These are phyloP conservation scores for Atractosteus spatula DNA, from an alignment of 2,113 vertebrate species.

Conservation along the genomic window DNA sequence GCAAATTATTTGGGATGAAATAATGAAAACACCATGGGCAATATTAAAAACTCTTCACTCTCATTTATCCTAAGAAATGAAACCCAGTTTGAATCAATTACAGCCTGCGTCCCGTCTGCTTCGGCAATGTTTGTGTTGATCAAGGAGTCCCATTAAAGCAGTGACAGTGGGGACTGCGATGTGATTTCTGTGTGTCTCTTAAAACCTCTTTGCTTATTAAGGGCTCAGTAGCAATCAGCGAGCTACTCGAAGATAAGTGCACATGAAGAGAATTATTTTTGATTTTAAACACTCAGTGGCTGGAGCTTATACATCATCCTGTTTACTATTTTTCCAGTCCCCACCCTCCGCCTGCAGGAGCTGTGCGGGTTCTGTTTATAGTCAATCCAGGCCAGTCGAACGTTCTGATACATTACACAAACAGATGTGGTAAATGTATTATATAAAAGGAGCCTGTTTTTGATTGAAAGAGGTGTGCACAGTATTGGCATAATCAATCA, in stretches of 20 bases:
- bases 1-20: constrained; percentile 1
- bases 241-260: constrained; percentile 1
- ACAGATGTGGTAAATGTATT: constrained; percentile 6
- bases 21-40: constrained; percentile 9
- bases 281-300: constrained; percentile 7
- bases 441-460: constrained; percentile 26
- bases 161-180: background rate
- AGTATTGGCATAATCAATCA: constrained; percentile 48
- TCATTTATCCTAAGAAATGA: constrained; percentile 1
- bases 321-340: background rate
- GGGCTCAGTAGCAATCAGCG: constrained; percentile 11
- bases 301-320: background rate
- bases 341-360: background rate
- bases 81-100: constrained; percentile 21
- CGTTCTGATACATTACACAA: constrained; percentile 3
- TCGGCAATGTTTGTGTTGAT: constrained; percentile 6
- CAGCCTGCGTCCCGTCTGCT: background rate
- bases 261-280: background rate
- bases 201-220: constrained; percentile 15
- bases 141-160: background rate
- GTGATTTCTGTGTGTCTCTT: constrained; percentile 9
- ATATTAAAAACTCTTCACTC: constrained; percentile 3
- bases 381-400: background rate
- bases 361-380: background rate
- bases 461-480: constrained; percentile 32